These are phyloP conservation scores for Molanna angustata DNA, from an alignment of 2,888 invertebrate genomes.

Conservation along the genomic window DNA sequence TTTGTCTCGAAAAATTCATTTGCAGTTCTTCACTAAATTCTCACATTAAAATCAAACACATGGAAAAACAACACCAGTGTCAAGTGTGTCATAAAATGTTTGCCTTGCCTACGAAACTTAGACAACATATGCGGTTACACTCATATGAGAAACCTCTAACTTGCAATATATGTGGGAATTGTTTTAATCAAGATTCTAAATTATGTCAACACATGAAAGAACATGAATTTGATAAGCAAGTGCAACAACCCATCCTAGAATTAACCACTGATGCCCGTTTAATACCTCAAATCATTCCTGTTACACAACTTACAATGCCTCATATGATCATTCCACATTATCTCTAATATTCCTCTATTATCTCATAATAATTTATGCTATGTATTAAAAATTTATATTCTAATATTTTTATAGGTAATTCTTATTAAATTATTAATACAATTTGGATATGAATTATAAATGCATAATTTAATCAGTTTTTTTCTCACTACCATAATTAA, in stretches of 20 bases:
- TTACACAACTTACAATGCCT: slow-evolving; percentile 21
- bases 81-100: slow-evolving; percentile 28
- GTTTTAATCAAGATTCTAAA: too few species aligned
- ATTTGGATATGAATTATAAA: too few species aligned
- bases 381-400: too few species aligned
- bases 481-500: too few species aligned
- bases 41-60: slow-evolving; percentile 29
- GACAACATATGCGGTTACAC: slow-evolving; percentile 28
- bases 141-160: slow-evolving; percentile 23
- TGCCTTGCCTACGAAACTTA: slow-evolving; percentile 25
- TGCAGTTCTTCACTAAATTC: slow-evolving; percentile 29
- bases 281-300: slow-evolving; percentile 12
- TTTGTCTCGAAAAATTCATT: slow-evolving; percentile 28
- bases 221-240: slow-evolving; percentile 8
- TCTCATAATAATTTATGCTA: too few species aligned
- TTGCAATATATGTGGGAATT: slow-evolving; percentile 20
- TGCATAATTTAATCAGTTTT: too few species aligned
- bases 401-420: too few species aligned
- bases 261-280: slow-evolving; percentile 6
- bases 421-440: too few species aligned
- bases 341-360: too few species aligned
- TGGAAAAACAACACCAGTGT: slow-evolving; percentile 29
- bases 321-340: slow-evolving; percentile 12
- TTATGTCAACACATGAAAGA: slow-evolving; percentile 24
- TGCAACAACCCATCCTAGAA: slow-evolving; percentile 5